Conservation (phyloP, 2,797 vertebrate species). For the Gymnopithys bicolor region DNA sequence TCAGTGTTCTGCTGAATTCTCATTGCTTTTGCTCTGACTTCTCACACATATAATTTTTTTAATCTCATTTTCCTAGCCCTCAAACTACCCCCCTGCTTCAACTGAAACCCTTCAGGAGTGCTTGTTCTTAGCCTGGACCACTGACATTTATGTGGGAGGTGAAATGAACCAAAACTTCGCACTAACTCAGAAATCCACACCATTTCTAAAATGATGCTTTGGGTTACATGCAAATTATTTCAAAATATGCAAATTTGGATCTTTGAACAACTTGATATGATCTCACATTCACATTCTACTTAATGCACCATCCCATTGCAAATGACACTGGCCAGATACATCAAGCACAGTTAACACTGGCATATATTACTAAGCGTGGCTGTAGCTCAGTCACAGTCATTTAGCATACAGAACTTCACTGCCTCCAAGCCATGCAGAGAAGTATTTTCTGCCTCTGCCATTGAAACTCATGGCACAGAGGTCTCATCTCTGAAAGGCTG, state of each 20-base stretch:
- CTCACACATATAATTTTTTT: neutral
- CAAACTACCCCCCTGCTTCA: neutral
- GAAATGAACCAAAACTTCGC: conserved; percentile 20
- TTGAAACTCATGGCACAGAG: neutral
- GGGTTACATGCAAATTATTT: neutral
- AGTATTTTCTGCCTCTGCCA: neutral
- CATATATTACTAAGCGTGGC: neutral
- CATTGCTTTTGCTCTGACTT: neutral
- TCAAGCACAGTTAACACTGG: neutral
- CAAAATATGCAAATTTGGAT: conserved; percentile 14
- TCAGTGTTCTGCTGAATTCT: neutral
- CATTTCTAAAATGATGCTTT: conserved; percentile 15
- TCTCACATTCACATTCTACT: neutral
- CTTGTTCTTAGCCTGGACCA: neutral
- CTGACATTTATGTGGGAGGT: conserved; percentile 4
- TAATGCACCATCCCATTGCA: neutral
- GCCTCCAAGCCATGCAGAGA: neutral
- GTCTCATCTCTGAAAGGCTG: neutral
- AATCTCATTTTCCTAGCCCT: neutral
- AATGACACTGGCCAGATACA: conserved; percentile 13
- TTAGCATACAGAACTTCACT: neutral
- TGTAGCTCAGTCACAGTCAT: neutral
- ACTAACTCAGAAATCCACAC: conserved; percentile 4
- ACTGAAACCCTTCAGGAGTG: neutral
- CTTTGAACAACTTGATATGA: neutral